phyloP scores from a whole-genome alignment of 1,140 invertebrate species.

The Drosophila oshimai region DNA sequence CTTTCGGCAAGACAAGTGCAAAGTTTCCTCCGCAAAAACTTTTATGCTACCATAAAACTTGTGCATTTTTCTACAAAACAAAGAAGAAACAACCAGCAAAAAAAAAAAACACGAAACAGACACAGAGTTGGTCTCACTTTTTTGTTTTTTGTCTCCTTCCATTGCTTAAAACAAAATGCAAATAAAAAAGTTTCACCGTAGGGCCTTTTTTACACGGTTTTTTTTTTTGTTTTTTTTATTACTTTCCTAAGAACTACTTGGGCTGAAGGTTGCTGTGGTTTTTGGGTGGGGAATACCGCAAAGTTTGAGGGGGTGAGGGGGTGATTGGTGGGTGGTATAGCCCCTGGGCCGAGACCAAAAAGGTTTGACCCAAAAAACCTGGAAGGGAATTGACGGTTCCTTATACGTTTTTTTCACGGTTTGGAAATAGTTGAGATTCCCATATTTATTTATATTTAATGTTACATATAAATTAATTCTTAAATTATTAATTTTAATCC shows the following conservation, averaged over 20 bases:
- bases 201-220: conserved; percentile 30
- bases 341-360: not conserved
- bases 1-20: conserved; percentile 79
- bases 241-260: conserved; percentile 57
- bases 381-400: not conserved
- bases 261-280: conserved; percentile 19
- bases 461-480: too few species aligned
- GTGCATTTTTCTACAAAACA: conserved; percentile 77
- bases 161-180: conserved; percentile 74
- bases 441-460: too few species aligned
- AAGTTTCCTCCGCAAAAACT: conserved; percentile 74
- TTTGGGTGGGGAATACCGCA: not conserved
- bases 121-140: conserved; percentile 63
- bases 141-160: not conserved
- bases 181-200: conserved; percentile 65
- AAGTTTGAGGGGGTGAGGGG: not conserved
- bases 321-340: not conserved
- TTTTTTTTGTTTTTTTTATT: conserved; percentile 23
- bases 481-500: too few species aligned
- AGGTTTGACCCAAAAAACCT: conserved; percentile 18
- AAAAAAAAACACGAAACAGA: conserved; percentile 37
- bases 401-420: not conserved
- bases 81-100: conserved; percentile 61
- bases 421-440: not conserved
- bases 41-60: conserved; percentile 76